Conservation (phyloP, 2,113 vertebrate genomes). For the Notarius quadriscutis region DNA sequence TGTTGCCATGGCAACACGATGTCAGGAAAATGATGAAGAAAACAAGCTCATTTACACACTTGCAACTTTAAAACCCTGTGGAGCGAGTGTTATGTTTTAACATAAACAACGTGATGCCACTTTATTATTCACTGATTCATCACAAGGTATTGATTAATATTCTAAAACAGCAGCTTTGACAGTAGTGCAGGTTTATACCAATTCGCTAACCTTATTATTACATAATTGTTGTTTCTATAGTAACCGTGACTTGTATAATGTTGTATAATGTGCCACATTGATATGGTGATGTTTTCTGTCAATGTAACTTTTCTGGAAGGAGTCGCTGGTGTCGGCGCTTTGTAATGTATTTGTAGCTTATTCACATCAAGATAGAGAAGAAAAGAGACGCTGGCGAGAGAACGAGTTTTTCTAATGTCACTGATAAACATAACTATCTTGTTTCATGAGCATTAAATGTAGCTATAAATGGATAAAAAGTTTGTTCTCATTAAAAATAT, state of each 20-base stretch:
- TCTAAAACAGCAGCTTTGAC: neutral
- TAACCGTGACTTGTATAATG: neutral
- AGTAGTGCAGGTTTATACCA: neutral
- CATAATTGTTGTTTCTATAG: neutral
- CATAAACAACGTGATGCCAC: neutral
- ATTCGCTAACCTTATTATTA: too few species aligned
- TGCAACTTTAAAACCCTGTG: neutral
- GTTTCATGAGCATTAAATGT: neutral
- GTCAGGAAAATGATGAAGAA: neutral
- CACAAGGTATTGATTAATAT: neutral
- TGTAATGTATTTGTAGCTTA: too few species aligned
- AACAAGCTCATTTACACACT: neutral
- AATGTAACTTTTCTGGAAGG: too few species aligned
- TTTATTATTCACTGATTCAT: neutral
- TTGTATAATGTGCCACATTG: neutral
- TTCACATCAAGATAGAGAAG: too few species aligned
- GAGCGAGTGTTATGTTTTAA: neutral
- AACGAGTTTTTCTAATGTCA: too few species aligned
- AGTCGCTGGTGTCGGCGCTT: too few species aligned
- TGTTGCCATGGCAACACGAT: neutral
- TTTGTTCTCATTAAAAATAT: too few species aligned
- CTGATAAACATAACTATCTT: neutral
- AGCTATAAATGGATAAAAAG: neutral
- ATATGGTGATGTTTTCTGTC: too few species aligned
- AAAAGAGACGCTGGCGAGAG: too few species aligned